These are phyloP conservation scores for Varecia variegata DNA, from an alignment of 2,797 vertebrate species.

Conservation along the genomic window DNA sequence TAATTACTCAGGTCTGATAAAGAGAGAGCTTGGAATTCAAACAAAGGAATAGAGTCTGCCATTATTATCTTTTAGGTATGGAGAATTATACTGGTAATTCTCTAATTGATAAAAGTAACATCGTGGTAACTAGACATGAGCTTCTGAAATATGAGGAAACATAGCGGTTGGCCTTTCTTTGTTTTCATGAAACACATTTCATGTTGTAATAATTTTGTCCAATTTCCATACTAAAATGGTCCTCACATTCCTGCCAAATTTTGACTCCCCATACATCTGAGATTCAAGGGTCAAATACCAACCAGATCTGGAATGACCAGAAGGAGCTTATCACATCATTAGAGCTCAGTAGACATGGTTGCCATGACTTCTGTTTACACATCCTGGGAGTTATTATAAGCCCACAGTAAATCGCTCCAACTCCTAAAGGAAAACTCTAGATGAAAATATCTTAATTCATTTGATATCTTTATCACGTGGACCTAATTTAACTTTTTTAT, in stretches of 20 bases:
- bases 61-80: background rate
- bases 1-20: conserved; percentile 24
- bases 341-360: background rate
- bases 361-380: background rate
- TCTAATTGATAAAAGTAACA: background rate
- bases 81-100: background rate
- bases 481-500: background rate
- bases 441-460: background rate
- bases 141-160: background rate
- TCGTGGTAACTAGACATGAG: background rate
- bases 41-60: conserved; percentile 25
- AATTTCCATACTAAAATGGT: background rate
- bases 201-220: background rate
- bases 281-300: background rate
- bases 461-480: background rate
- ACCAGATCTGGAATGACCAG: background rate
- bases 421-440: background rate
- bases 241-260: background rate
- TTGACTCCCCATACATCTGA: background rate
- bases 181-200: background rate
- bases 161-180: background rate
- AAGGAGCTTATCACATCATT: background rate
- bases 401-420: background rate
- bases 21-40: conserved; percentile 25
- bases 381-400: background rate